A percentile compares a stretch with the other conserved stretches of the same genome.
Evolutionary conservation across 2,888 invertebrate species (phyloP).

Genomic region (Patella ulyssiponensis): DNA sequence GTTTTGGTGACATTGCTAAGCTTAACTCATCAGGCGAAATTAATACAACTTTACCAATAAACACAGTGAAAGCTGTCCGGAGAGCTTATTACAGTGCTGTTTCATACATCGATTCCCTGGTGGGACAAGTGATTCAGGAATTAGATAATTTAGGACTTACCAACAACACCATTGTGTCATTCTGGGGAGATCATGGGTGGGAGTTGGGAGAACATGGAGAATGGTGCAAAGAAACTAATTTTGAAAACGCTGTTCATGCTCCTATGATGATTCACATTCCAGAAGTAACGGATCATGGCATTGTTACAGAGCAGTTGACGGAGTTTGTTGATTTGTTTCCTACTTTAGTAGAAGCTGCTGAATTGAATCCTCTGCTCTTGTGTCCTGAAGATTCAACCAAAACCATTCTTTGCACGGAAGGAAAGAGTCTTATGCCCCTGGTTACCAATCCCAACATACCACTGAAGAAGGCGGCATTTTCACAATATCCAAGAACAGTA

Average conservation of each 20-base stretch:
- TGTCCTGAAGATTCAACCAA: slow-evolving; percentile 29
- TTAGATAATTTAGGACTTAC: slow-evolving; percentile 35
- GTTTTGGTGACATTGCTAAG: slow-evolving; percentile 30
- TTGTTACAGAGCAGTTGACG: no score
- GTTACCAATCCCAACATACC: slow-evolving; percentile 15
- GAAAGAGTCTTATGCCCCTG: slow-evolving; percentile 37
- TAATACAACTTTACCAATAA: slow-evolving; percentile 35
- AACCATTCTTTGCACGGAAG: slow-evolving; percentile 30
- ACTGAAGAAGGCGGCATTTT: slow-evolving; percentile 29
- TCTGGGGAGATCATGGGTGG: slow-evolving; percentile 25
- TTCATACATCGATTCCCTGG: slow-evolving; percentile 40
- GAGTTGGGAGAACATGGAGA: slow-evolving; percentile 43
- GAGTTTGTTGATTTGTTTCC: no score
- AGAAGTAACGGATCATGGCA: no score
- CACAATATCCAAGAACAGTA: slow-evolving; percentile 20
- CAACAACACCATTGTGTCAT: background rate
- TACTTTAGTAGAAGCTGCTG: no score
- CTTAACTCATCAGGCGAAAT: slow-evolving; percentile 22
- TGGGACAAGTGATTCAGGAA: slow-evolving; percentile 42
- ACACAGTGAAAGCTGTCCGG: slow-evolving; percentile 31
- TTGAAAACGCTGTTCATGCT: no score
- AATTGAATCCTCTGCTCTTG: background rate
- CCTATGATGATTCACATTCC: no score
- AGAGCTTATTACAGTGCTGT: slow-evolving; percentile 44
- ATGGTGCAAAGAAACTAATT: no score